Conservation (phyloP, 2,113 vertebrate species). For the Osmerus eperlanus region DNA sequence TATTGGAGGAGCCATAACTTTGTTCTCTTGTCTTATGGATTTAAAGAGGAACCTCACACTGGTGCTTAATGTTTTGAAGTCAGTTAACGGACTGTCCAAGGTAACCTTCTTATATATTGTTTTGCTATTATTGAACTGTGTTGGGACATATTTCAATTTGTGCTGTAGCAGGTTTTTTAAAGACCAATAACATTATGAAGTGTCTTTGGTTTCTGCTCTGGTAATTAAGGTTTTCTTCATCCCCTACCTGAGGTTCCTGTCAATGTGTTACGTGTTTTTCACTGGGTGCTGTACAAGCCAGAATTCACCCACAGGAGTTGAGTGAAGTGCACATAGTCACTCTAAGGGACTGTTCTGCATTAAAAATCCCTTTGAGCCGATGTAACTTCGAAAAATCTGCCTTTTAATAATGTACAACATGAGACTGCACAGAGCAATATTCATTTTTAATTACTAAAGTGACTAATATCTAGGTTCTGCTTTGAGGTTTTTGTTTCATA, state of each 20-base stretch:
- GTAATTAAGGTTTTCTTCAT: not conserved
- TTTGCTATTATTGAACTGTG: too few relatives aligned
- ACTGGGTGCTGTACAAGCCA: constrained; percentile 84
- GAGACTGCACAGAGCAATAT: constrained; percentile 95
- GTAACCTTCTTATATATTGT: too few relatives aligned
- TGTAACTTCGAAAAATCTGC: constrained; percentile 89
- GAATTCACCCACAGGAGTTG: constrained; percentile 87
- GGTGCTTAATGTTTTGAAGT: not conserved
- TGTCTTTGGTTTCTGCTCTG: too few relatives aligned
- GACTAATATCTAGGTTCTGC: constrained; percentile 99
- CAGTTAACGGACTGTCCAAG: not conserved
- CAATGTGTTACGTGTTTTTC: constrained; percentile 73
- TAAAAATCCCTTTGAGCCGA: constrained; percentile 96
- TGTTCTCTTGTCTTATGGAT: not conserved
- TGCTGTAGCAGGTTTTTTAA: too few relatives aligned
- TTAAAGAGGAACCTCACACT: not conserved
- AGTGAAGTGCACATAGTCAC: constrained; percentile 80
- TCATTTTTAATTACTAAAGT: constrained; percentile 99
- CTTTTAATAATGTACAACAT: constrained; percentile 96
- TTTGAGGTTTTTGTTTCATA: constrained; percentile 99
- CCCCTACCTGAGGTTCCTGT: constrained; percentile 20
- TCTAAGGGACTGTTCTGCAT: constrained; percentile 91
- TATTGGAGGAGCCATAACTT: constrained; percentile 10
- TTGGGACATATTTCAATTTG: too few relatives aligned
- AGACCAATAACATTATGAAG: too few relatives aligned